Conservation (phyloP, 1,140 invertebrate genomes). For the Aphidius ervi region DNA sequence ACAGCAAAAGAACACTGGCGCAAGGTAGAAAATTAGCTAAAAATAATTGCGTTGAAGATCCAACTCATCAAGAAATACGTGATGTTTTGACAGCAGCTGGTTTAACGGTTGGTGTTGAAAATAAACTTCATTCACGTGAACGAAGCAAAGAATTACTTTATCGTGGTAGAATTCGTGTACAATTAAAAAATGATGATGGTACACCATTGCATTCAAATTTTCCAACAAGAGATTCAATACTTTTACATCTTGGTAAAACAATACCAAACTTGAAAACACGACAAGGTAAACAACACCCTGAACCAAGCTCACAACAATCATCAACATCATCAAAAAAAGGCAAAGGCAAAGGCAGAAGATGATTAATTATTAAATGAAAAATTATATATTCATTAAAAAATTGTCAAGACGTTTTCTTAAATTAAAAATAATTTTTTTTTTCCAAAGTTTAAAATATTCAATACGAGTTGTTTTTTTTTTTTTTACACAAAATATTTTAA, state of each 20-base stretch:
- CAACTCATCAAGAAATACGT: constrained; percentile 87
- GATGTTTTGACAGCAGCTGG: constrained; percentile 83
- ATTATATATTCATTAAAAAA: background rate
- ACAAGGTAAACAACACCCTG: constrained; percentile 51
- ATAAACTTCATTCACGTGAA: constrained; percentile 91
- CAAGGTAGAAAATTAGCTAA: constrained; percentile 83
- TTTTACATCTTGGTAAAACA: constrained; percentile 73
- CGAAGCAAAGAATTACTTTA: constrained; percentile 79
- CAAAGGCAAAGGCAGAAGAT: constrained; percentile 50
- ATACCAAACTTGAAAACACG: constrained; percentile 91
- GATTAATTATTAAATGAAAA: constrained; percentile 18
- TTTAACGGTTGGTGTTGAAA: constrained; percentile 85
- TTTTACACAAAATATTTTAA: background rate
- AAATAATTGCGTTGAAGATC: constrained; percentile 87
- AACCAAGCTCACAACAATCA: constrained; percentile 43
- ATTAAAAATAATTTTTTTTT: background rate
- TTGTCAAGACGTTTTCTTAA: background rate
- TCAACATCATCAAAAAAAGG: constrained; percentile 43
- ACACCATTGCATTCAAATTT: constrained; percentile 70
- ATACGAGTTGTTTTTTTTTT: background rate
- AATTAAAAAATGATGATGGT: constrained; percentile 90
- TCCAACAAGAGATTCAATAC: constrained; percentile 70
- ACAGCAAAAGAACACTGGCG: constrained; percentile 85
- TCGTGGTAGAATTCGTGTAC: constrained; percentile 84
- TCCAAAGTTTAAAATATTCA: background rate